Base-by-base conservation (phyloP, 2,797 vertebrate genomes). In the Ctenopoma multispine region DNA sequence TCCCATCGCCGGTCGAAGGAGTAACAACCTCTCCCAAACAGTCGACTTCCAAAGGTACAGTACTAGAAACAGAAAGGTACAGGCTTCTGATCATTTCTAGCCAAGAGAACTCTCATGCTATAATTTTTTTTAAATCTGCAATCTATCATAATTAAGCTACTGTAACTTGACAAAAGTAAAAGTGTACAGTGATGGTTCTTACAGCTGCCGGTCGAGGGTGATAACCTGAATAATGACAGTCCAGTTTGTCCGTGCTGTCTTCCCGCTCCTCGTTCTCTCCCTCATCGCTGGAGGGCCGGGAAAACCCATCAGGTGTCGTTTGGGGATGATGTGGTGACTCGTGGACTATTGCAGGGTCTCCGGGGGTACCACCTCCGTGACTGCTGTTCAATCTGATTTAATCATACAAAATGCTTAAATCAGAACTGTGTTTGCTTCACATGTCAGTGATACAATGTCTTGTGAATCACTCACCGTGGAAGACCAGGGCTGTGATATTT, bases 211-310 rank as follows among this genome's bases (percentile, higher is more conserved):
- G 97, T 93, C 97, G 96, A 92, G 98, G 97, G 90, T 99, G 98
- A 93, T 95, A 97, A 95, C 96, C 96, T 95, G 98, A 99, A 96
- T 97, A 99, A 93, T 97, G 96, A 95, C 96, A 98, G 94, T 99
- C 98, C 95, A 99, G 96, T 96, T 97, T 99, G 91, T 99, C 98
- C 79, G 94, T 75, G 83, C 87, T 93, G 88, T 99, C 98, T 89
- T 98, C 98, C 87, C 96, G 95, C 83, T 98, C 98, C 74, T 99
- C 98, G 55, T 96, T 96, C 94, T 99, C 98, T 63, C 96, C 98
- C 92, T 99, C 98, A 44, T 99, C 98, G 69, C 98, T 99, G 87
- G 97, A 99, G 87, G 96, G 94, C 82, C 96, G 95, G 83, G 94
- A 95, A 82, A 94, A 89, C 85, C 95, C 95, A 80, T 97, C 96